phyloP scores from a whole-genome alignment of 2,888 invertebrate species.

The Heliconius ethilla region DNA sequence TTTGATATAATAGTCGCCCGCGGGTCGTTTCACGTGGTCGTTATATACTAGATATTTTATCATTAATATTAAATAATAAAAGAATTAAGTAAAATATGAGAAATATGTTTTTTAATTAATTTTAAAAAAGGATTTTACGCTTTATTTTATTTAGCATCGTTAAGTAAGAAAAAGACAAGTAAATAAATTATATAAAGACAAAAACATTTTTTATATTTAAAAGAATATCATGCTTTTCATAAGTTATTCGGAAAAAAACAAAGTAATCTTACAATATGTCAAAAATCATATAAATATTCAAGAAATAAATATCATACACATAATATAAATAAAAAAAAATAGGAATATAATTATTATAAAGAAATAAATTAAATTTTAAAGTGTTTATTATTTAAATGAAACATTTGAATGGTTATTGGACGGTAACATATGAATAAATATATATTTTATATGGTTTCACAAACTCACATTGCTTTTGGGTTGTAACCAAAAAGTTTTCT shows the following conservation, averaged over 20 bases:
- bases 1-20: conserved; percentile 9
- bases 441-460: neutral
- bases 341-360: neutral
- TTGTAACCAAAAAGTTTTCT: neutral
- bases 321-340: neutral
- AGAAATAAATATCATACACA: neutral
- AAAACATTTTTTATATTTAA: neutral
- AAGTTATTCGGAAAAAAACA: too few species aligned
- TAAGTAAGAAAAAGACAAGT: neutral
- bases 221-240: neutral
- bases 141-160: neutral
- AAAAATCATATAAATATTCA: neutral
- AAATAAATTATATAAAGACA: neutral
- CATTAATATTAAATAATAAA: neutral
- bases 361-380: neutral
- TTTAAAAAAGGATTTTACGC: neutral
- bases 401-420: conserved; percentile 13
- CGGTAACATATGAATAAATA: conserved; percentile 18
- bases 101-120: neutral
- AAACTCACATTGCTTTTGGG: neutral
- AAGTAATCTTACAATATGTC: neutral
- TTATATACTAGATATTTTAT: neutral
- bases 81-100: neutral
- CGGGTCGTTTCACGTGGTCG: neutral
- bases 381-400: conserved; percentile 5